phyloP scores from a whole-genome alignment of 2,113 vertebrate species.

The Pungitius pungitius region DNA sequence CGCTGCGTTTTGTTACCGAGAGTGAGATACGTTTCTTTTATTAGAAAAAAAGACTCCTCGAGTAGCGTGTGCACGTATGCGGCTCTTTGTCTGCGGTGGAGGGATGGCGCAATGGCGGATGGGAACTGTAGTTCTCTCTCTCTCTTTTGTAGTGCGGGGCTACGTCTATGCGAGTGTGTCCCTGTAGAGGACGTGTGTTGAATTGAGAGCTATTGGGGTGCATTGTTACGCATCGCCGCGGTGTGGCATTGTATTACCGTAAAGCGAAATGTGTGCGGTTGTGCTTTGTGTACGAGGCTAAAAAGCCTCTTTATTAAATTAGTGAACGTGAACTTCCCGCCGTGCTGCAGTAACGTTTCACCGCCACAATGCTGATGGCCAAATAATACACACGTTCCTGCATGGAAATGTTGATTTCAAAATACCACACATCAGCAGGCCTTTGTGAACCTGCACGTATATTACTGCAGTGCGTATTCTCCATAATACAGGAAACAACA shows the following conservation, averaged over 20 bases:
- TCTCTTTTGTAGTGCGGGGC: neutral
- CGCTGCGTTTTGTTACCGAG: neutral
- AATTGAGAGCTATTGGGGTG: neutral
- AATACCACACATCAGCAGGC: neutral
- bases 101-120: constrained; percentile 1
- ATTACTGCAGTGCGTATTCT: too few relatives aligned
- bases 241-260: constrained; percentile 32
- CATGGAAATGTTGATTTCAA: constrained; percentile 13
- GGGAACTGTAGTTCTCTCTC: constrained; percentile 58
- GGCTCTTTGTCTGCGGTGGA: constrained; percentile 31
- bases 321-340: constrained; percentile 38
- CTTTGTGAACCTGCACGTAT: neutral
- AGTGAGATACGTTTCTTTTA: neutral
- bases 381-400: constrained; percentile 33
- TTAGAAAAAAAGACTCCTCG: neutral
- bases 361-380: constrained; percentile 23
- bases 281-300: neutral
- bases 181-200: neutral
- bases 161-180: neutral
- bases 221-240: constrained; percentile 15
- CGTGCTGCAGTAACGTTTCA: constrained; percentile 43
- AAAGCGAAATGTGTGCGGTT: neutral
- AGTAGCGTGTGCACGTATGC: neutral
- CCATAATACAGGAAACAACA: neutral
- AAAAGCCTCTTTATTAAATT: constrained; percentile 12